phyloP scores from a whole-genome alignment of 2,888 invertebrate genomes.

The Argyra leucocephala region DNA sequence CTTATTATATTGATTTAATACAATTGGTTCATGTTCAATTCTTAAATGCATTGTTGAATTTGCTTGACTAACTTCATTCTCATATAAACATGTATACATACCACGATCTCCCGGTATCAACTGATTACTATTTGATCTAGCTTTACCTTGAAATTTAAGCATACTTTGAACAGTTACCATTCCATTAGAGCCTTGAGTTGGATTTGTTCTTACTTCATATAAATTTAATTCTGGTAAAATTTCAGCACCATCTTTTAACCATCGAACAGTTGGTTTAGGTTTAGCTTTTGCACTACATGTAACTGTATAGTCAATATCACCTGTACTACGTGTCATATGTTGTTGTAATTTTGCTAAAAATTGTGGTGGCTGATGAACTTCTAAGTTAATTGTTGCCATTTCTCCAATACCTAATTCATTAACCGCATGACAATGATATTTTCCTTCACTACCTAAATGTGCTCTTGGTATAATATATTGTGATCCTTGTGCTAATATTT shows the following conservation, averaged over 20 bases:
- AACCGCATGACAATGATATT: constrained; percentile 81
- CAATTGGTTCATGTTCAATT: constrained; percentile 85
- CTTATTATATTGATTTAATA: constrained; percentile 74
- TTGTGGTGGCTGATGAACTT: constrained; percentile 81
- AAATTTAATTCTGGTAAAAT: constrained; percentile 66
- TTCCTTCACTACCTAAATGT: constrained; percentile 75
- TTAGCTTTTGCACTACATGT: constrained; percentile 82
- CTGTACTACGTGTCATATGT: constrained; percentile 68
- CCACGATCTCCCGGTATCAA: constrained; percentile 77
- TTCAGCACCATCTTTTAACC: constrained; percentile 78
- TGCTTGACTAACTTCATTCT: constrained; percentile 79
- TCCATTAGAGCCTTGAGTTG: constrained; percentile 65
- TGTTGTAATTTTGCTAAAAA: constrained; percentile 74
- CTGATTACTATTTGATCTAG: constrained; percentile 65
- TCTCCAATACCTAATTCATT: constrained; percentile 84
- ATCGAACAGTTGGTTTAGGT: constrained; percentile 71
- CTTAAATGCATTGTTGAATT: constrained; percentile 84
- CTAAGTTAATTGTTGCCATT: constrained; percentile 69
- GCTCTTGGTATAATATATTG: constrained; percentile 79
- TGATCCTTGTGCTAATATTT: constrained; percentile 65
- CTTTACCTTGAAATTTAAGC: constrained; percentile 68
- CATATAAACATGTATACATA: constrained; percentile 76
- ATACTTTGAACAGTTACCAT: constrained; percentile 76
- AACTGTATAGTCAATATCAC: constrained; percentile 68
- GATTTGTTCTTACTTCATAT: constrained; percentile 72